Base-by-base conservation (phyloP, 2,888 invertebrate genomes). In the Himalopsyche japonica region DNA sequence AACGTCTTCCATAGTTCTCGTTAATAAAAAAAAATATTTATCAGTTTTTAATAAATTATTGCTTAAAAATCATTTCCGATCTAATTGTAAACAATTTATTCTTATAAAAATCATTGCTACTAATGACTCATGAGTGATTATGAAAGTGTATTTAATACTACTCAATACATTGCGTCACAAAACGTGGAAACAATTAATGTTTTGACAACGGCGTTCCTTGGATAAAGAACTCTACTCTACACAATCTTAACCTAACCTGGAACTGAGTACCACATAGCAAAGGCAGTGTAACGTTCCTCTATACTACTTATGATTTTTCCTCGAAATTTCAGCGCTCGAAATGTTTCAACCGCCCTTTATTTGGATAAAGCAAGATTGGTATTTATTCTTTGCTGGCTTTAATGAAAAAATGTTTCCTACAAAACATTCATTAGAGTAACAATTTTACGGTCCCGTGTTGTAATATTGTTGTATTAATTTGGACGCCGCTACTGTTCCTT, bases 391-490 rank as follows among this genome's bases (percentile, higher is more conserved):
- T 82, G 82, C 78, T 27, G 48, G 48, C 78, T 57, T 57, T 78
- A 78, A 78, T 82, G 82, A 78, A 82, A 82, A 82, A 78, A 48
- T 30, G 34, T 82, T 78, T 82, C 78, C 30, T 82, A 57, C 57
- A 57, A 57, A 57, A 57, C 57, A 57, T 20, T 57, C 57, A 57
- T 57, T 57, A 57, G 57, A 57, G 57, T 57, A 57, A 57, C 57
- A 57, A 57, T 57, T 57, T 57, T 57, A 57, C 57, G 57, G 57
- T 57, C 20, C 57, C 24, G 57, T 24, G 57, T 24, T 57, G 57
- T 57, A 57, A 57, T 57, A 57, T 57, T 24, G 57, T 57, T 57
- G 57, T 57, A 57, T 57, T 57, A 57, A 57, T 57, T 57, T 57
- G 57, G 57, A 24, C 49, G 49, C 57, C 57, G 57, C 20, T 57